phyloP scores from a whole-genome alignment of 2,888 invertebrate species.

The Fragum whitleyi region DNA sequence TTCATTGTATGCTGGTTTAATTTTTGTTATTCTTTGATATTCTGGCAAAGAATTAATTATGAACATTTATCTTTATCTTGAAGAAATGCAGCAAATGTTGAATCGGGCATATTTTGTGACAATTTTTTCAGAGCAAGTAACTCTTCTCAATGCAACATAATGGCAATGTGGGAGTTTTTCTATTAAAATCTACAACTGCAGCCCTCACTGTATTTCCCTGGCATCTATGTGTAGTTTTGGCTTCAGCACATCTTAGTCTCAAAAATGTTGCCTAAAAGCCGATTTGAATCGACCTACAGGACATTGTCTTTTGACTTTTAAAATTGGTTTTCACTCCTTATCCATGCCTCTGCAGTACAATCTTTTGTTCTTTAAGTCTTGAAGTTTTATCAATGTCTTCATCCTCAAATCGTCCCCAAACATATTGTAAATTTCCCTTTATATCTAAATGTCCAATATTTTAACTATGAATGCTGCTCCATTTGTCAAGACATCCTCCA shows the following conservation, averaged over 20 bases:
- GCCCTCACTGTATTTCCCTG: neutral
- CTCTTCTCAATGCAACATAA: too few species aligned
- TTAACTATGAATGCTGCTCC: neutral
- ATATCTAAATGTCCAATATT: neutral
- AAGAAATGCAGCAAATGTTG: too few species aligned
- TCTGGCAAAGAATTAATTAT: too few species aligned
- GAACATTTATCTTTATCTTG: too few species aligned
- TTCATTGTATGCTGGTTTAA: too few species aligned
- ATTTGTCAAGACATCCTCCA: neutral
- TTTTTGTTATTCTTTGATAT: too few species aligned
- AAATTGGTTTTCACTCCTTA: neutral
- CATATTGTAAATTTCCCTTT: neutral
- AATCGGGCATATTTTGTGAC: too few species aligned
- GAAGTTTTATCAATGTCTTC: neutral
- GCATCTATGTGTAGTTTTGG: neutral
- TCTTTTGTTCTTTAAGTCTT: neutral
- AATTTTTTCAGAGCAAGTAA: too few species aligned
- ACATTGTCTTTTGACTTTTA: neutral
- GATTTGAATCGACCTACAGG: neutral
- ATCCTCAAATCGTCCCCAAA: neutral
- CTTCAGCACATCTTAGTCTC: neutral
- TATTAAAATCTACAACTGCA: too few species aligned
- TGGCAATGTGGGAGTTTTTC: too few species aligned
- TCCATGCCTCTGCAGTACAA: neutral
- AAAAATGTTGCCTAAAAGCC: neutral